Percentiles rank a stretch among this genome's conserved stretches.
These are phyloP conservation scores for Cryptophagus acutangulus DNA, from an alignment of 2,888 invertebrate genomes.

Conservation along the genomic window DNA sequence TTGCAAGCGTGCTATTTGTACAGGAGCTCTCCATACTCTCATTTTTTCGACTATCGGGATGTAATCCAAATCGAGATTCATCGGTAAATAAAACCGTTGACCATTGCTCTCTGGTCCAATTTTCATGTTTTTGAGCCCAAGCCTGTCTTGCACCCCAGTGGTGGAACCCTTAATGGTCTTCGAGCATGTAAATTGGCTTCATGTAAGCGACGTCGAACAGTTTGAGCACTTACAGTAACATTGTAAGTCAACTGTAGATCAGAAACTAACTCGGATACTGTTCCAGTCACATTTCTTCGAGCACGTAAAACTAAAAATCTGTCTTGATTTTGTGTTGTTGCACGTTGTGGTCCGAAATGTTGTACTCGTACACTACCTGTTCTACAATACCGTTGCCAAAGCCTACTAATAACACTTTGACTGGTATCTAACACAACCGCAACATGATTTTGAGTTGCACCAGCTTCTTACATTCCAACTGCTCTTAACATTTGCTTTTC, in stretches of 20 bases:
- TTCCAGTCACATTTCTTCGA: background rate
- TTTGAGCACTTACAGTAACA: background rate
- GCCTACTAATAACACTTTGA: no score
- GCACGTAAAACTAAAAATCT: background rate
- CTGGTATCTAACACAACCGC: no score
- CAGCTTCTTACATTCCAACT: no score
- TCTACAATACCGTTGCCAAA: no score
- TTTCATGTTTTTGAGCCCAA: background rate
- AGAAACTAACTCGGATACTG: background rate
- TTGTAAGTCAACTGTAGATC: background rate
- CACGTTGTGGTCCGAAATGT: background rate
- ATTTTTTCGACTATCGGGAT: slow-evolving; percentile 14
- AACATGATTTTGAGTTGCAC: no score
- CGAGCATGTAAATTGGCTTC: no score
- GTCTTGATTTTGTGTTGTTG: background rate
- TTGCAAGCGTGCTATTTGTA: slow-evolving; percentile 11
- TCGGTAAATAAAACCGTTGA: slow-evolving; percentile 17
- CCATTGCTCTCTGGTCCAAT: slow-evolving; percentile 4
- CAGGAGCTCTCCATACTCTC: slow-evolving; percentile 13
- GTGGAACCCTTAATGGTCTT: no score
- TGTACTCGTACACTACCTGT: background rate
- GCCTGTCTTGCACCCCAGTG: background rate
- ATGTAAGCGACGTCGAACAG: no score
- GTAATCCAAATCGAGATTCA: slow-evolving; percentile 18
- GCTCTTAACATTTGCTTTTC: no score